Conservation (phyloP, 2,888 invertebrate genomes). For the Mythimna loreyi region DNA sequence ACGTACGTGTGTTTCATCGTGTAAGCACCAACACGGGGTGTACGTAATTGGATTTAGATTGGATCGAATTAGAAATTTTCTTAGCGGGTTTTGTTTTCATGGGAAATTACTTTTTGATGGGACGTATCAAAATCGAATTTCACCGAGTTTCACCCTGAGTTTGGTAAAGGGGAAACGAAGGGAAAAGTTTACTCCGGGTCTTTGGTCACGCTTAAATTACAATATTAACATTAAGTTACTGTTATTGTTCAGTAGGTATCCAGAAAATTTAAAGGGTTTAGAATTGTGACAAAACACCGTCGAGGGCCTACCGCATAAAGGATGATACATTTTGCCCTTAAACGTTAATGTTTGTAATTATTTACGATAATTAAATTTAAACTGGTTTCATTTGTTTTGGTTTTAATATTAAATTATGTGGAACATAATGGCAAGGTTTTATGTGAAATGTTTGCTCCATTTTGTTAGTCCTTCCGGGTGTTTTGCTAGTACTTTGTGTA, state of each 20-base stretch:
- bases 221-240: conserved; percentile 57
- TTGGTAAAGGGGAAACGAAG: conserved; percentile 33
- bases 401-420: conserved; percentile 60
- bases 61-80: conserved; percentile 87
- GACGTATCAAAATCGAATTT: conserved; percentile 86
- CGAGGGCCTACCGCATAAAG: conserved; percentile 68
- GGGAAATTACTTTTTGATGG: conserved; percentile 88
- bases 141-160: conserved; percentile 57
- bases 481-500: conserved; percentile 18
- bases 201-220: conserved; percentile 61
- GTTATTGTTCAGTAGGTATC: conserved; percentile 62
- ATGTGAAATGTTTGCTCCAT: conserved; percentile 52
- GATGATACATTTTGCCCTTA: conserved; percentile 73
- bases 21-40: conserved; percentile 77
- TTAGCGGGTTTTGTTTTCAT: conserved; percentile 83
- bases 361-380: conserved; percentile 71
- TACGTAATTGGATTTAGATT: conserved; percentile 89
- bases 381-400: conserved; percentile 63
- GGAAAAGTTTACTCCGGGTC: conserved; percentile 58
- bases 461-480: conserved; percentile 7
- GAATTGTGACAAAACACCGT: conserved; percentile 73
- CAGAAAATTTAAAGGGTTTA: conserved; percentile 66
- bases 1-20: conserved; percentile 70
- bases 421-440: conserved; percentile 49
- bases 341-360: conserved; percentile 76